Base-by-base conservation (phyloP, 2,797 vertebrate species). In the Myotis myotis region DNA sequence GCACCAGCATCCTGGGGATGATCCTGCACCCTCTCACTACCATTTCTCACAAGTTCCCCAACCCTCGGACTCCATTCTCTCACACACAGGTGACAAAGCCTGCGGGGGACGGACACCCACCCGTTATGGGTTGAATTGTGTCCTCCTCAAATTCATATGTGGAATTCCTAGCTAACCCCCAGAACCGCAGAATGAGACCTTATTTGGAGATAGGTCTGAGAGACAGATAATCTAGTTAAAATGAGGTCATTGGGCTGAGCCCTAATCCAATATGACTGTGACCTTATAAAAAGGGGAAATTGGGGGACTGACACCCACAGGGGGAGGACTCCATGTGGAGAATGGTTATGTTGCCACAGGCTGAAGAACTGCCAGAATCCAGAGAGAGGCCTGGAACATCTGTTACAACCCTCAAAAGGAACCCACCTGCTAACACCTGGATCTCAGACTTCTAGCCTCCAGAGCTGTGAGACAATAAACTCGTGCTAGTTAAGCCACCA, bases 61-160 rank as follows among this genome's bases (percentile, higher is more conserved):
- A 23, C 41, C 13, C 51, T 30, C 6, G 55, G 28, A 55, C 87
- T 91, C 55, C 49, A 17, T 25, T 62, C 8, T 33, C 57, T 80
- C 81, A 22, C 17, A 12, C 33, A 64, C 23, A 64, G 28, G n/a
- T 57, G 44, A 62, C 11, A 49, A 72, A 89, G 30, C 78, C 78
- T 25, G 1, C 0, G 2, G 11, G 23, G 28, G 44, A n/a, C 28
- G 8, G 6, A 82, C 4, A 10, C 72, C 64, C 8, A 28, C 8
- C 28, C n/a, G 2, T 30, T 49, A 38, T 0, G 36, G 57, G 7
- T 28, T 87, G 30, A 68, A 51, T 0, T 11, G 7, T 36, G 23
- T 44, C 64, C 44, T 66, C 47, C 55, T 47, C 68, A 68, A 51
- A 62, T 30, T 72, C 55, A 1, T 3, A 7, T 25, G 5, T 17